Percentiles rank a stretch among this genome's conserved stretches.
Evolutionary conservation across 2,113 vertebrate species (phyloP).

Genomic region (Nerophis ophidion): DNA sequence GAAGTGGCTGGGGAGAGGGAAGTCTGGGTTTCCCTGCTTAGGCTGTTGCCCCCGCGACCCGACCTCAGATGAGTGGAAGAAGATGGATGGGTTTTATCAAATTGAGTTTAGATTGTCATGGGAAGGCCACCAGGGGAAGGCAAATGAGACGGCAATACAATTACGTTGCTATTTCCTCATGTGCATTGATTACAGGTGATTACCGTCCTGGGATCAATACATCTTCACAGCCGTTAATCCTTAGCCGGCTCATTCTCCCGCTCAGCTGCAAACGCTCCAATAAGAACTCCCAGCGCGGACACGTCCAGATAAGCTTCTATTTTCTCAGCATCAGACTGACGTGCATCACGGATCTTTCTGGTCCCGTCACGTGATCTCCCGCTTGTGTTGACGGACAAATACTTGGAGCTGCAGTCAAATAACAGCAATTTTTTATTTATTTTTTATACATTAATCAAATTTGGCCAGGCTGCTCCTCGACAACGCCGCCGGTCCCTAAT

Average conservation of each 20-base stretch:
- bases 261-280: no score
- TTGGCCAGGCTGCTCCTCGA: conserved; percentile 38
- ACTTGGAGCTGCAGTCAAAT: conserved; percentile 28
- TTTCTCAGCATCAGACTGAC: no score
- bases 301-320: no score
- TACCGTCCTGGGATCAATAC: background rate
- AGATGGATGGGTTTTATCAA: no score
- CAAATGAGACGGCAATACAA: background rate
- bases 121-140: background rate
- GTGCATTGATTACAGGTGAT: conserved; percentile 2
- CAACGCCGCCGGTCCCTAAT: conserved; percentile 36
- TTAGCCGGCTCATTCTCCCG: no score
- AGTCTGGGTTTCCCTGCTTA: no score
- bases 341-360: no score
- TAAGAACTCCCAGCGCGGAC: no score
- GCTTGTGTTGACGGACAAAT: conserved; percentile 20
- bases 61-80: no score
- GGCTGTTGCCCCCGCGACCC: no score
- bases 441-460: conserved; percentile 51
- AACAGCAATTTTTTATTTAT: conserved; percentile 37
- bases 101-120: background rate
- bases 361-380: background rate
- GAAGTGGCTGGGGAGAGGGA: no score
- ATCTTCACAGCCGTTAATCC: no score
- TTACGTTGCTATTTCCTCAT: background rate